Conservation (phyloP, 2,888 invertebrate genomes). For the Diarsia brunnea region DNA sequence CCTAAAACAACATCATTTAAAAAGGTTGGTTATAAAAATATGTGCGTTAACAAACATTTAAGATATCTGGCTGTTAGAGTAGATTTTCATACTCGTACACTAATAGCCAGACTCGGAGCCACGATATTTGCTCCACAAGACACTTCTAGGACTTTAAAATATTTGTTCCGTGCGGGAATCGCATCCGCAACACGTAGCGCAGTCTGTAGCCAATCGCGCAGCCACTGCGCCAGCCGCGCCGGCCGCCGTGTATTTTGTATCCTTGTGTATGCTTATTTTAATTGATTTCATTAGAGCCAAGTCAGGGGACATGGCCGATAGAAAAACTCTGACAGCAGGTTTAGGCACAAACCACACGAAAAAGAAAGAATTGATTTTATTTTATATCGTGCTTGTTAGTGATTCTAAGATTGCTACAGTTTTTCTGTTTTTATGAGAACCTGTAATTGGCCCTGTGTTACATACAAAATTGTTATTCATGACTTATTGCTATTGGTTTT, state of each 20-base stretch:
- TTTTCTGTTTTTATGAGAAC: not conserved
- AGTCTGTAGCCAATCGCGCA: not conserved
- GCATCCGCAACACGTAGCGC: too few relatives aligned
- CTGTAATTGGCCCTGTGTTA: not conserved
- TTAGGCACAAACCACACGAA: too few relatives aligned
- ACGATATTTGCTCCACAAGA: too few relatives aligned
- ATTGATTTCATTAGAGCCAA: not conserved
- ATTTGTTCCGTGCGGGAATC: too few relatives aligned
- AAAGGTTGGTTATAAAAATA: not conserved
- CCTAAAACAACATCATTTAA: slow-evolving; percentile 52
- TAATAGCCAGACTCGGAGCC: too few relatives aligned
- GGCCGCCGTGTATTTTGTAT: not conserved
- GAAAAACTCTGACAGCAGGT: too few relatives aligned
- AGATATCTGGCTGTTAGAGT: too few relatives aligned
- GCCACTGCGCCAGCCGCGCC: not conserved
- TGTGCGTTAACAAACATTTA: too few relatives aligned
- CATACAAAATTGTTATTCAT: not conserved
- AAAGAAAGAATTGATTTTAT: too few relatives aligned
- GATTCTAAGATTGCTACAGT: not conserved
- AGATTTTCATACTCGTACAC: too few relatives aligned
- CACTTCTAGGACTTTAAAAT: too few relatives aligned
- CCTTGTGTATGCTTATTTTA: not conserved
- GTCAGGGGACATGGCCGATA: too few relatives aligned
- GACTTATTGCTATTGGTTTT: not conserved
- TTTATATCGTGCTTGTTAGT: not conserved